Conservation (phyloP, 2,888 invertebrate species). For the Lycocerus yunnanus region DNA sequence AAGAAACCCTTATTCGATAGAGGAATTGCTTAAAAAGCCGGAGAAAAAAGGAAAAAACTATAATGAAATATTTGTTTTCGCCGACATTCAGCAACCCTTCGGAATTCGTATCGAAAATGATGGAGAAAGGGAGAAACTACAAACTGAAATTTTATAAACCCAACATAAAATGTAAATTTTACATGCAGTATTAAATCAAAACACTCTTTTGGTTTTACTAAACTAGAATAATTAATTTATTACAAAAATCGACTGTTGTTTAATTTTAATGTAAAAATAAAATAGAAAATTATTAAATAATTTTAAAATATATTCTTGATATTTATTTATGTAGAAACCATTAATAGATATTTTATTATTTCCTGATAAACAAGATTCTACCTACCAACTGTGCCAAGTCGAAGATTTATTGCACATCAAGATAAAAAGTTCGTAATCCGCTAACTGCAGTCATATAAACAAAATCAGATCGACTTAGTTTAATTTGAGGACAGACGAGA, state of each 20-base stretch:
- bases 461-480: too few relatives aligned
- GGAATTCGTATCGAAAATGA: constrained; percentile 32
- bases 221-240: not conserved
- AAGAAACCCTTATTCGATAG: constrained; percentile 86
- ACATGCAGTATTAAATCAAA: not conserved
- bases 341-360: not conserved
- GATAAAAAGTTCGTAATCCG: too few relatives aligned
- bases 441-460: too few relatives aligned
- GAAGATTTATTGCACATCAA: too few relatives aligned
- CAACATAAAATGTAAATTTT: not conserved
- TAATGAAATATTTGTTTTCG: constrained; percentile 15
- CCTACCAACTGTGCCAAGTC: too few relatives aligned
- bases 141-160: not conserved
- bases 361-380: not conserved
- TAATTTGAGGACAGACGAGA: too few relatives aligned
- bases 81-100: constrained; percentile 39
- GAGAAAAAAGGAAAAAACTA: constrained; percentile 61
- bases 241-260: not conserved
- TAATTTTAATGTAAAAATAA: not conserved
- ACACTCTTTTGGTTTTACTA: not conserved
- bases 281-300: not conserved
- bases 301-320: not conserved
- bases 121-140: not conserved
- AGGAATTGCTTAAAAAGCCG: constrained; percentile 82
- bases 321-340: not conserved